Conservation (phyloP, 2,888 invertebrate genomes). For the Adelognathus sp. region DNA sequence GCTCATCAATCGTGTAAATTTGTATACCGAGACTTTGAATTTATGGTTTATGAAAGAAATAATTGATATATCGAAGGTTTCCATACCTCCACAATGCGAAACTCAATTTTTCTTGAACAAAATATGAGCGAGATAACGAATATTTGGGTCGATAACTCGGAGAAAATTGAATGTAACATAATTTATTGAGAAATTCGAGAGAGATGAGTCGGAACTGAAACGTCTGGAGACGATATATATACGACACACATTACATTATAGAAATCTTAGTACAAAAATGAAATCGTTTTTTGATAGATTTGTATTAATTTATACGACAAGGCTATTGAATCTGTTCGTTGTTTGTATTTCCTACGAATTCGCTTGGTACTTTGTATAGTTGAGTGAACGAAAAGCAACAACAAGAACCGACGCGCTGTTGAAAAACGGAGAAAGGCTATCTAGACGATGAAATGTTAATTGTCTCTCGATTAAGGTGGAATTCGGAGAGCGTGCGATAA, state of each 20-base stretch:
- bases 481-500: background rate
- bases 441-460: slow-evolving; percentile 13
- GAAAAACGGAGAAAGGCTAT: background rate
- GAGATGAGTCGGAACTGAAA: slow-evolving; percentile 39
- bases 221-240: slow-evolving; percentile 65
- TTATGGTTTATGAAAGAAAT: background rate
- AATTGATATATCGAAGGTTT: slow-evolving; percentile 13
- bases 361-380: slow-evolving; percentile 37
- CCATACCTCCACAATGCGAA: background rate
- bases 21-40: slow-evolving; percentile 27
- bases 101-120: background rate
- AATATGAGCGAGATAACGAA: slow-evolving; percentile 6
- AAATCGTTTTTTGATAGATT: slow-evolving; percentile 72
- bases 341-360: slow-evolving; percentile 57
- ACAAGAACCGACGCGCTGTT: background rate
- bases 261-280: slow-evolving; percentile 70
- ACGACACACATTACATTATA: slow-evolving; percentile 52
- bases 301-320: slow-evolving; percentile 69
- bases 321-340: slow-evolving; percentile 64
- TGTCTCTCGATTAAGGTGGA: background rate
- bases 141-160: slow-evolving; percentile 23
- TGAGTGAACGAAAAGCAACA: background rate
- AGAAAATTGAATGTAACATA: slow-evolving; percentile 29
- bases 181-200: slow-evolving; percentile 18
- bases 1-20: slow-evolving; percentile 35